Evolutionary conservation across 1,140 invertebrate genomes (phyloP).

Genomic region (Agrypnia vestita): DNA sequence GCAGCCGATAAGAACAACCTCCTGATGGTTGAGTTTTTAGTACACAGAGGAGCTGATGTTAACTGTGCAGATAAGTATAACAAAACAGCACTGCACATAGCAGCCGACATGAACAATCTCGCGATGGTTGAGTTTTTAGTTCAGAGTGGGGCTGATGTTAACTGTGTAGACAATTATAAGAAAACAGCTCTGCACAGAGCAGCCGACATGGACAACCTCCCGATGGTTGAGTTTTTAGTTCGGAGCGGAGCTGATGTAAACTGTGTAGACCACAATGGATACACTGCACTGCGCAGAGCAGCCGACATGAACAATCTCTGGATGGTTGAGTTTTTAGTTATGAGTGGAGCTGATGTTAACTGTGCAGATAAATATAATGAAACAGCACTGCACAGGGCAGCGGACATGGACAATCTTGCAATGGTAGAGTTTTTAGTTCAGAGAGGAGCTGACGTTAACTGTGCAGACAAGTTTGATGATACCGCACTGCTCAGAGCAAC

Average conservation of each 20-base stretch:
- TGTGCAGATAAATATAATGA: background rate
- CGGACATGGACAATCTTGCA: background rate
- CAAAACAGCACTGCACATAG: background rate
- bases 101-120: background rate
- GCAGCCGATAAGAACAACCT: background rate
- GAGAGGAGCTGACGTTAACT: background rate
- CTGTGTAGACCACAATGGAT: too few species aligned
- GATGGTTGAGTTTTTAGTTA: too few species aligned
- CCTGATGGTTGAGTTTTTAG: background rate
- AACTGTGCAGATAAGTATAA: background rate
- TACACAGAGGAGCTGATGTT: background rate
- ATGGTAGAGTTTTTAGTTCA: background rate
- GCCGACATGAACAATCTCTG: too few species aligned
- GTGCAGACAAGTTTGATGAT: too few species aligned
- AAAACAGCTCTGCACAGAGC: background rate
- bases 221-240: background rate
- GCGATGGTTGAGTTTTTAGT: background rate
- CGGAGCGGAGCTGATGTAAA: background rate
- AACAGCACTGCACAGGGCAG: background rate
- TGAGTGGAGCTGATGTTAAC: too few species aligned
- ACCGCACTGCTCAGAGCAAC: too few species aligned
- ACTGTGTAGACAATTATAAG: background rate
- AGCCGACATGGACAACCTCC: background rate
- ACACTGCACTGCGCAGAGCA: too few species aligned
- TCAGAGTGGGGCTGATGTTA: background rate